These are phyloP conservation scores for Diorhabda elongata DNA, from an alignment of 1,140 invertebrate genomes.

Conservation along the genomic window DNA sequence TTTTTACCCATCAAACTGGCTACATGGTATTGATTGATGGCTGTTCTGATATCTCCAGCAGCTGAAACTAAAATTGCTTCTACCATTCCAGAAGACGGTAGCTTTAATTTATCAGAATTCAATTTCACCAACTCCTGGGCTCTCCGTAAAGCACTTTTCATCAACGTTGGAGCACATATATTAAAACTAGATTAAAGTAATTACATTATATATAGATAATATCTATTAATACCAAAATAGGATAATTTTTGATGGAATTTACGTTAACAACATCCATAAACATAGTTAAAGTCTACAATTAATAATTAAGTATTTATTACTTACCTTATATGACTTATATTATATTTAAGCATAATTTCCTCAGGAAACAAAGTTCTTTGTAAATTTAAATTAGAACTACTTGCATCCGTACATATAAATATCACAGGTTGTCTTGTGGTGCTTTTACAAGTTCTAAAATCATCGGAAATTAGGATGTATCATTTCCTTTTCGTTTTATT, in stretches of 20 bases:
- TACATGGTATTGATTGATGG: constrained; percentile 68
- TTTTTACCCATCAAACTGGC: constrained; percentile 60
- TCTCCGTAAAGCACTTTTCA: constrained; percentile 63
- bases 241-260: neutral
- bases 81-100: constrained; percentile 54
- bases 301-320: constrained; percentile 32
- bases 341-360: constrained; percentile 55
- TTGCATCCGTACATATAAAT: constrained; percentile 66
- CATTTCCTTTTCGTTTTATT: neutral
- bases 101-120: constrained; percentile 52
- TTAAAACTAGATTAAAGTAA: constrained; percentile 55
- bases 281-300: neutral
- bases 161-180: constrained; percentile 56
- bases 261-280: neutral
- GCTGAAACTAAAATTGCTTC: constrained; percentile 65
- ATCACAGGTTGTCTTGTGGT: constrained; percentile 64
- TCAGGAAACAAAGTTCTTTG: constrained; percentile 60
- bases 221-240: neutral
- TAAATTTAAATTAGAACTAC: constrained; percentile 56
- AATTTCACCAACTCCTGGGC: constrained; percentile 54
- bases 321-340: constrained; percentile 61
- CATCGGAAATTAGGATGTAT: neutral
- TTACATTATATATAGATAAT: constrained; percentile 3
- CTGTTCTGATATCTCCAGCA: constrained; percentile 66
- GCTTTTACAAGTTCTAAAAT: constrained; percentile 57